Evolutionary conservation across 2,888 invertebrate species (phyloP).

Genomic region (Ormia ochracea): DNA sequence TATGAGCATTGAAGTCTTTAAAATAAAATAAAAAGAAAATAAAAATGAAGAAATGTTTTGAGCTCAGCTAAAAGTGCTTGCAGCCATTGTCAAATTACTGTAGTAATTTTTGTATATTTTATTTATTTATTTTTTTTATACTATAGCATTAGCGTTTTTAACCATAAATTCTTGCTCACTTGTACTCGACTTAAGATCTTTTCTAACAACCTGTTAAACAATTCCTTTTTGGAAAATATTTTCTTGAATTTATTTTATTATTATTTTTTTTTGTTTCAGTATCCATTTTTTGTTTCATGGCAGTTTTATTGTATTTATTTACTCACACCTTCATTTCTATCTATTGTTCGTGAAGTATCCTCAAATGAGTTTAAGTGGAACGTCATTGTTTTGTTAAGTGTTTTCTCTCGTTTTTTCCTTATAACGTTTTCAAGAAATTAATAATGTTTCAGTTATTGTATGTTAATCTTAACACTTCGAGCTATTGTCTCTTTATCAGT

Average conservation of each 20-base stretch:
- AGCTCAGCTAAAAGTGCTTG: too few relatives aligned
- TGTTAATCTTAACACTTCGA: slow-evolving; percentile 46
- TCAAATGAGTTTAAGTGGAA: slow-evolving; percentile 1
- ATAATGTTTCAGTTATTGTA: slow-evolving; percentile 7
- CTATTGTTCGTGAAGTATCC: slow-evolving; percentile 31
- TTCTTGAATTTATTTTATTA: too few relatives aligned
- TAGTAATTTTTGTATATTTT: too few relatives aligned
- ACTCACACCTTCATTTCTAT: neutral
- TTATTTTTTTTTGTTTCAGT: neutral
- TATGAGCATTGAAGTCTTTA: neutral
- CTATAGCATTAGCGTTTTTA: too few relatives aligned
- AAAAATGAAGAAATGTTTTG: too few relatives aligned
- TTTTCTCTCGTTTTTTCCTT: neutral
- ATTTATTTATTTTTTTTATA: too few relatives aligned
- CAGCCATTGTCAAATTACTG: too few relatives aligned
- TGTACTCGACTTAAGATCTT: too few relatives aligned
- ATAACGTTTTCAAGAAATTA: slow-evolving; percentile 3
- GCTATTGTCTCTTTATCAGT: slow-evolving; percentile 1
- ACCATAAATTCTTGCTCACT: too few relatives aligned
- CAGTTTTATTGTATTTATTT: neutral
- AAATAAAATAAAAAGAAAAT: too few relatives aligned
- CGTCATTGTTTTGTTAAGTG: slow-evolving; percentile 35
- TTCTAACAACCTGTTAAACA: too few relatives aligned
- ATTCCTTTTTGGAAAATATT: too few relatives aligned
- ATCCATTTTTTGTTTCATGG: neutral